phyloP scores from a whole-genome alignment of 2,888 invertebrate species.

The Eupithecia exiguata region DNA sequence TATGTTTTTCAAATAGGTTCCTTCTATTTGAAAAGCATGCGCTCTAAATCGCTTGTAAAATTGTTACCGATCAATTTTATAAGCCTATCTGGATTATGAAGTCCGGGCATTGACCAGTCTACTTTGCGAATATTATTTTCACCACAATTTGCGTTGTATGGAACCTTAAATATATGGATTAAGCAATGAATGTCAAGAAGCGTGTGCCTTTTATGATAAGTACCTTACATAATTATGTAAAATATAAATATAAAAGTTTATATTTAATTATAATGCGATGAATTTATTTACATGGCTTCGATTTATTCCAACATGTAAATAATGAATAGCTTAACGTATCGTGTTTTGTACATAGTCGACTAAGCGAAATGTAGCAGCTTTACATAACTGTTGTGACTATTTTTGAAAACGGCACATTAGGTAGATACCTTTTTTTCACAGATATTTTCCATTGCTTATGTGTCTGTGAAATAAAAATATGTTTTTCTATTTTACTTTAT shows the following conservation, averaged over 20 bases:
- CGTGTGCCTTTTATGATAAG: slow-evolving; percentile 67
- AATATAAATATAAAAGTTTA: slow-evolving; percentile 17
- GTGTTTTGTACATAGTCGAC: slow-evolving; percentile 41
- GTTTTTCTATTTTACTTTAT: slow-evolving; percentile 14
- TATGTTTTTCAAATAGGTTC: neutral
- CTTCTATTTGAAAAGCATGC: too few relatives aligned
- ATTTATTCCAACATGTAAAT: slow-evolving; percentile 49
- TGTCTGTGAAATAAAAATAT: slow-evolving; percentile 12
- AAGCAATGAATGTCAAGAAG: slow-evolving; percentile 41
- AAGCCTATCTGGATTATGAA: neutral
- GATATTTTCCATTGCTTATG: neutral
- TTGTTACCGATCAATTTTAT: neutral
- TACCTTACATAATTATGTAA: slow-evolving; percentile 22
- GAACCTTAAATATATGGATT: slow-evolving; percentile 17
- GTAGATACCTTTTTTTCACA: neutral
- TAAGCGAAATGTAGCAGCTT: slow-evolving; percentile 50
- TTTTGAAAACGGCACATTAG: slow-evolving; percentile 57
- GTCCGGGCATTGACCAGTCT: neutral
- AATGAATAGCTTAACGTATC: slow-evolving; percentile 45
- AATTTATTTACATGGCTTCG: slow-evolving; percentile 27
- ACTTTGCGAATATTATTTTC: neutral
- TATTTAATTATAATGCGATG: slow-evolving; percentile 12
- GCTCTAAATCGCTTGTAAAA: neutral
- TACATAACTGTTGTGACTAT: slow-evolving; percentile 70
- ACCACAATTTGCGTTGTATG: neutral